A percentile compares a stretch with the other conserved stretches of the same genome.
Conservation (phyloP, 2,113 vertebrate species). For the Epinephelus moara region DNA sequence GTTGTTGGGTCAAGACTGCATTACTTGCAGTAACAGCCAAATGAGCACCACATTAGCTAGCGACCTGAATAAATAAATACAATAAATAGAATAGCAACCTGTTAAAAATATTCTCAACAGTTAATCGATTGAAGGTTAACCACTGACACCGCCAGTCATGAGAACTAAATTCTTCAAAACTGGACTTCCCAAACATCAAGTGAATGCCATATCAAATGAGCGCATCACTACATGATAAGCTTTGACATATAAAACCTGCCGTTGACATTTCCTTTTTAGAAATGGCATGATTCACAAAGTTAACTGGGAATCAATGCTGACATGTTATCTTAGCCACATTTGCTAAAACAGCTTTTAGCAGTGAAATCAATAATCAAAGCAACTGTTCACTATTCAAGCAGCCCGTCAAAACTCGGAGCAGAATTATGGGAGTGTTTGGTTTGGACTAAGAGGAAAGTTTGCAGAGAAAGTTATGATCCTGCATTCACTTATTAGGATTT, state of each 20-base stretch:
- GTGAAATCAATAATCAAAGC: slow-evolving; percentile 66
- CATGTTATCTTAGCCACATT: slow-evolving; percentile 55
- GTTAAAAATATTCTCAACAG: too few relatives aligned
- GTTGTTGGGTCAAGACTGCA: too few relatives aligned
- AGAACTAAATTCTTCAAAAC: not conserved
- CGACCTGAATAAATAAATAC: too few relatives aligned
- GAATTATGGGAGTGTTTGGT: slow-evolving; percentile 45
- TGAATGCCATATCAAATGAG: slow-evolving; percentile 15
- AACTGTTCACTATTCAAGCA: slow-evolving; percentile 61
- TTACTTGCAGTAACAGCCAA: too few relatives aligned
- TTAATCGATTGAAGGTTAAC: too few relatives aligned
- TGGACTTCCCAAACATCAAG: slow-evolving; percentile 1
- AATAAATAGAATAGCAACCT: too few relatives aligned
- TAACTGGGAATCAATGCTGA: slow-evolving; percentile 38
- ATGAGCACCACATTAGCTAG: too few relatives aligned
- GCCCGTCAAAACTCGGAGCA: slow-evolving; percentile 6
- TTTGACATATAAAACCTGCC: slow-evolving; percentile 36
- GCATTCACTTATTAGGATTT: slow-evolving; percentile 51
- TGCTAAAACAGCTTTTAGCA: slow-evolving; percentile 50
- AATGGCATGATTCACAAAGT: slow-evolving; percentile 34
- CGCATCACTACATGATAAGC: slow-evolving; percentile 34
- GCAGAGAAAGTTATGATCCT: slow-evolving; percentile 52
- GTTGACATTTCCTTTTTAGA: slow-evolving; percentile 23
- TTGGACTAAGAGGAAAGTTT: slow-evolving; percentile 76
- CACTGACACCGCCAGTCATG: not conserved